Evolutionary conservation across 2,888 invertebrate genomes (phyloP).

Genomic region (Argynnis bischoffii): DNA sequence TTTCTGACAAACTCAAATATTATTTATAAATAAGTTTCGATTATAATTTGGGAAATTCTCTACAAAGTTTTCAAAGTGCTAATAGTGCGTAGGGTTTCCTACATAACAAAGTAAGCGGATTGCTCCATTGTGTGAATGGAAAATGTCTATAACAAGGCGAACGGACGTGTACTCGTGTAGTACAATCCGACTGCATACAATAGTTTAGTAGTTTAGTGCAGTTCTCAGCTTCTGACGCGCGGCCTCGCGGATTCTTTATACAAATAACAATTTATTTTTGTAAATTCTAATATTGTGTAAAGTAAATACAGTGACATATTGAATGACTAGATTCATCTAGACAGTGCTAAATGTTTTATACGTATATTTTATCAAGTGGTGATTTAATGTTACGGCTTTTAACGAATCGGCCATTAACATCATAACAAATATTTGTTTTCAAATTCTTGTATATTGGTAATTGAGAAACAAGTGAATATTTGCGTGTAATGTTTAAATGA

Average conservation of each 20-base stretch:
- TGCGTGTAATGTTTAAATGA: conserved; percentile 5
- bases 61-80: conserved; percentile 5
- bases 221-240: conserved; percentile 76
- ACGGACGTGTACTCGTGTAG: conserved; percentile 62
- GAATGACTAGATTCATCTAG: conserved; percentile 6
- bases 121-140: conserved; percentile 76
- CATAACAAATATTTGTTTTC: conserved; percentile 29
- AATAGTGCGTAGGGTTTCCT: conserved; percentile 26
- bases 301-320: conserved; percentile 11
- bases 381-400: conserved; percentile 1
- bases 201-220: conserved; percentile 75
- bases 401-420: conserved; percentile 23
- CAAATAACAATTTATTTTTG: conserved; percentile 17
- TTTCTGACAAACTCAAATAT: conserved; percentile 6
- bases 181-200: conserved; percentile 82
- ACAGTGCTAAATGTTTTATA: conserved; percentile 9
- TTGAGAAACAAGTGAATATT: conserved; percentile 21
- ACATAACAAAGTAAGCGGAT: conserved; percentile 51
- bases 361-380: conserved; percentile 10
- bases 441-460: conserved; percentile 23
- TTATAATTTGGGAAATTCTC: not conserved
- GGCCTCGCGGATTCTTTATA: conserved; percentile 51
- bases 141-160: conserved; percentile 75
- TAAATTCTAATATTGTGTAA: conserved; percentile 21
- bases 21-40: conserved; percentile 6